Evolutionary conservation across 2,113 vertebrate species (phyloP).

Genomic region (Perca schrenkii): DNA sequence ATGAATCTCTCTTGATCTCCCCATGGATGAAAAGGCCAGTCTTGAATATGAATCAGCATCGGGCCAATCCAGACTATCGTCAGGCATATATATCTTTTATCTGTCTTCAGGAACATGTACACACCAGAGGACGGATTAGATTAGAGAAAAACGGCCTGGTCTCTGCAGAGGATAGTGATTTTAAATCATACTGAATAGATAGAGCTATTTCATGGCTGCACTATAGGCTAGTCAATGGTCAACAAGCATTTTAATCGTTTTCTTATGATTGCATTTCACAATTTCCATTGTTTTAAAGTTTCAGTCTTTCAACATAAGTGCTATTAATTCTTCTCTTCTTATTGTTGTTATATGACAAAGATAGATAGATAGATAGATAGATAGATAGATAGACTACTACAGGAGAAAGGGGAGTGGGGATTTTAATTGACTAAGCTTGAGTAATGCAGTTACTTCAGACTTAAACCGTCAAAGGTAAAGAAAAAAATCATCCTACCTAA

Average conservation of each 20-base stretch:
- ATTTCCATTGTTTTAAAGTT: background rate
- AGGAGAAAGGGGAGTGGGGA: background rate
- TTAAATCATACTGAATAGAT: slow-evolving; percentile 21
- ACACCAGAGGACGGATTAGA: slow-evolving; percentile 39
- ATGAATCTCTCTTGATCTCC: slow-evolving; percentile 71
- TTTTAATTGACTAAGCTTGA: too few relatives aligned
- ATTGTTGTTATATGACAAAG: background rate
- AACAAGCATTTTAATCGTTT: background rate
- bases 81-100: slow-evolving; percentile 60
- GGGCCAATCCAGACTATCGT: slow-evolving; percentile 48
- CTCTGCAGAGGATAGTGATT: slow-evolving; percentile 2
- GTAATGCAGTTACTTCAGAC: too few relatives aligned
- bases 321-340: background rate
- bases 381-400: background rate
- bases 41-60: slow-evolving; percentile 73
- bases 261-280: background rate
- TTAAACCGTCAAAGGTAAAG: too few relatives aligned
- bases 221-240: background rate
- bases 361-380: background rate
- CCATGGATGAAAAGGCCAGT: slow-evolving; percentile 57
- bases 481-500: too few relatives aligned
- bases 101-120: slow-evolving; percentile 23
- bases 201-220: slow-evolving; percentile 23
- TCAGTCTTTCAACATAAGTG: background rate
- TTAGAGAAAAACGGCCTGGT: slow-evolving; percentile 38